A percentile compares a stretch with the other conserved stretches of the same genome.
Evolutionary conservation across 2,888 invertebrate species (phyloP).

Genomic region (Dorcus parallelipipedus): DNA sequence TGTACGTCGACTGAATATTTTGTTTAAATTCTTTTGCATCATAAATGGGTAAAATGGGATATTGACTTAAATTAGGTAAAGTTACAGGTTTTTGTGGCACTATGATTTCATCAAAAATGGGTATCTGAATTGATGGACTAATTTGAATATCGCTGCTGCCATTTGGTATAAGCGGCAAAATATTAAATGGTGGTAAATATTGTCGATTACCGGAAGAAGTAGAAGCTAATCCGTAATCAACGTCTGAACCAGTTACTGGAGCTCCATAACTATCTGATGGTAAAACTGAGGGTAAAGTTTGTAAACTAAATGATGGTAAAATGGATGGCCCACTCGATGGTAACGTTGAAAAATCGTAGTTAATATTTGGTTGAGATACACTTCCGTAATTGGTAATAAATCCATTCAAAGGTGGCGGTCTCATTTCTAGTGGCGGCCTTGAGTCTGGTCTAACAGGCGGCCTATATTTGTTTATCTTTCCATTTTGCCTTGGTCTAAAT

Average conservation of each 20-base stretch:
- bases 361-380: background rate
- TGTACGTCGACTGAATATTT: background rate
- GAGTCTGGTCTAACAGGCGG: constrained; percentile 14
- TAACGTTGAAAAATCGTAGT: background rate
- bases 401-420: constrained; percentile 27
- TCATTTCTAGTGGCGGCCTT: constrained; percentile 9
- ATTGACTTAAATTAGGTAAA: constrained; percentile 61
- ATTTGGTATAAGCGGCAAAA: constrained; percentile 33
- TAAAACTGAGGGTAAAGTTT: constrained; percentile 7
- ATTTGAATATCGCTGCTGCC: constrained; percentile 22
- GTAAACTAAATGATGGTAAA: constrained; percentile 3
- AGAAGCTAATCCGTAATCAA: constrained; percentile 15
- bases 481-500: constrained; percentile 16
- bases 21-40: constrained; percentile 56
- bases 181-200: constrained; percentile 32
- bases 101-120: constrained; percentile 15
- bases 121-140: constrained; percentile 15
- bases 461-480: constrained; percentile 19
- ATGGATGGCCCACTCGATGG: constrained; percentile 12
- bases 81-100: constrained; percentile 50
- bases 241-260: constrained; percentile 43
- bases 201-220: constrained; percentile 24
- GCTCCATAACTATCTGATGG: constrained; percentile 38
- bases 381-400: constrained; percentile 20
- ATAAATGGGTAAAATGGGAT: constrained; percentile 51